phyloP scores from a whole-genome alignment of 2,113 vertebrate species.

The Pituophis catenifer region DNA sequence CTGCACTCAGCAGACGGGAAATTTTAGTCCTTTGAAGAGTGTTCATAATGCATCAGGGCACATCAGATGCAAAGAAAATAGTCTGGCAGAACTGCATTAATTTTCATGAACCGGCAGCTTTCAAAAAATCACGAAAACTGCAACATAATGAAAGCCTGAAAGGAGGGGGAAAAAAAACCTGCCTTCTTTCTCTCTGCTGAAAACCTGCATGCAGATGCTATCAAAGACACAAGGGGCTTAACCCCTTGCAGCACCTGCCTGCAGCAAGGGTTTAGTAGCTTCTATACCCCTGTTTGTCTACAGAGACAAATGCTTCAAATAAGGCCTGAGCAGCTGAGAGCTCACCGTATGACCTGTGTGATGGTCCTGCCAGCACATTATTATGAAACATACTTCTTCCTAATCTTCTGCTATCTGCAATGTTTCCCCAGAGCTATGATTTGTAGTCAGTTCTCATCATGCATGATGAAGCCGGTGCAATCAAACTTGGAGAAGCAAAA shows the following conservation, averaged over 20 bases:
- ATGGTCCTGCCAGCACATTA: conserved; percentile 56
- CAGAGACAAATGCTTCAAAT: conserved; percentile 41
- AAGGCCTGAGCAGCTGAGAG: conserved; percentile 35
- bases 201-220: conserved; percentile 63
- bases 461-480: background rate
- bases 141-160: conserved; percentile 71
- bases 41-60: conserved; percentile 68
- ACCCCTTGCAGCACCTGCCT: conserved; percentile 45
- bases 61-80: conserved; percentile 62
- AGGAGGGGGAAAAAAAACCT: conserved; percentile 61
- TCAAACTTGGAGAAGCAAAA: background rate
- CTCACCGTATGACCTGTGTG: conserved; percentile 46
- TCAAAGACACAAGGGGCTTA: conserved; percentile 61
- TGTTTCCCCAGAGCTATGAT: conserved; percentile 35
- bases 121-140: conserved; percentile 69
- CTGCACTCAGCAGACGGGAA: conserved; percentile 50
- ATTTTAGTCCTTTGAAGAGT: conserved; percentile 58
- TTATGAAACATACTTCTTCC: conserved; percentile 53
- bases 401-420: conserved; percentile 14
- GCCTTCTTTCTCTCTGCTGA: conserved; percentile 63
- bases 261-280: conserved; percentile 37
- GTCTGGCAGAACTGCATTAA: conserved; percentile 71
- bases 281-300: conserved; percentile 38
- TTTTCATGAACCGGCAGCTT: conserved; percentile 70
- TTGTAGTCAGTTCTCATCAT: conserved; percentile 40